Evolutionary conservation across 2,888 invertebrate genomes (phyloP), one percentile per base, ranked within the genome.

Genomic region (Drosophila gaucha): DNA sequence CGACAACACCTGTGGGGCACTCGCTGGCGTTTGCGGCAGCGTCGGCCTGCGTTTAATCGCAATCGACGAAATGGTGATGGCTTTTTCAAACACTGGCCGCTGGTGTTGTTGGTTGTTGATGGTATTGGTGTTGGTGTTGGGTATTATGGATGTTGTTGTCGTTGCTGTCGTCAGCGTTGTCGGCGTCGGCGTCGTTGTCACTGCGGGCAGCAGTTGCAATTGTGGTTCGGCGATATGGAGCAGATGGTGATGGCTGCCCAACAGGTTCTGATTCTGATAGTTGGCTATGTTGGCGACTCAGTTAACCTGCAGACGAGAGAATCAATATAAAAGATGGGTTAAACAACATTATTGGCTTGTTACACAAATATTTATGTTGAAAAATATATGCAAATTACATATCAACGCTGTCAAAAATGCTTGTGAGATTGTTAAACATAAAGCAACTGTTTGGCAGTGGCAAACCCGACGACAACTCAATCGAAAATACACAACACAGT

Each of bases 11-110:
- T 92, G 92, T 89, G 91, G 92, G 91, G 92, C 92, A 90, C 91
- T 92, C 90, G 92, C 92, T 92, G 92, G 91, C 92, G 92, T 91
- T 89, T 91, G 91, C 91, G 92, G 92, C 92, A 92, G 92, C 92
- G 92, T 91, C 90, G 92, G 92, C 92, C 92, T 92, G 90, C 92
- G 92, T 91, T 92, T 92, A 90, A 92, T 91, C 92, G 92, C 92
- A 91, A 92, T 92, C 91, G 92, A 92, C 92, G 92, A 92, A 92
- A 92, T 92, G 92, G 92, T 92, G 92, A 91, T 91, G 90, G 91
- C 88, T 92, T 92, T 92, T 92, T 90, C 90, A 77, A 86, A 90
- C 89, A 89, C 90, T 85, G 77, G 76, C 78, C 78, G 84, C 85
- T 90, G 90, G 90, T 90, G 79, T 84, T 76, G 75, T 71, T 57